Evolutionary conservation across 2,113 vertebrate species (phyloP).

Genomic region (Cyphomyrus discorhynchus): DNA sequence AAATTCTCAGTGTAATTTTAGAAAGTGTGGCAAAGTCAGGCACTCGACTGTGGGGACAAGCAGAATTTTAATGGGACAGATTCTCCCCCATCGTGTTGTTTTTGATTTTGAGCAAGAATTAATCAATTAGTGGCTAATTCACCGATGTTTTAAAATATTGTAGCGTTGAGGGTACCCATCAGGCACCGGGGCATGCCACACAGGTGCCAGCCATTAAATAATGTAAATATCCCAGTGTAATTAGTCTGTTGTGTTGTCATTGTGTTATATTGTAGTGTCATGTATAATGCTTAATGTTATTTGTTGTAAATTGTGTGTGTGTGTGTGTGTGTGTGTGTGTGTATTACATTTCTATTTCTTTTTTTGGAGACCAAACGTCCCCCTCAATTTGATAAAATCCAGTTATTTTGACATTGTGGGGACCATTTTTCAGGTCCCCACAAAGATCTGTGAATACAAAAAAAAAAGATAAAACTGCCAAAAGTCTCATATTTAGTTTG

Average conservation of each 20-base stretch:
- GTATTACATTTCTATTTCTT: too few species aligned
- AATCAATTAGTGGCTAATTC: neutral
- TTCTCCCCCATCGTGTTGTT: neutral
- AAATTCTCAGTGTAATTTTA: neutral
- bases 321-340: neutral
- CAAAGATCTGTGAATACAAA: too few species aligned
- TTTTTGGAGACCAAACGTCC: too few species aligned
- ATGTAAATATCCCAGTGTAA: neutral
- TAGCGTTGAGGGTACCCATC: neutral
- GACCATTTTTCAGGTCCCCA: too few species aligned
- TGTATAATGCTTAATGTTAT: neutral
- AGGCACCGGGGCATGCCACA: neutral
- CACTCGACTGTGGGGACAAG: neutral
- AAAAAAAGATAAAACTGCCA: too few species aligned
- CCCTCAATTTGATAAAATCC: too few species aligned
- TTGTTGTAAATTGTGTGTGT: neutral
- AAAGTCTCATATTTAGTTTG: too few species aligned
- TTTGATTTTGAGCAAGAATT: neutral
- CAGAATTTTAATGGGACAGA: neutral
- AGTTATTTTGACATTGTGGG: too few species aligned
- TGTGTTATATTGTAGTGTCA: neutral
- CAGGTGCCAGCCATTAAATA: neutral
- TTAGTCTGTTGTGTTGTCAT: neutral
- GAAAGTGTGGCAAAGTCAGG: neutral
- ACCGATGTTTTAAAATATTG: too few species aligned